These are phyloP conservation scores for Enteromius anoplus DNA, from an alignment of 2,797 vertebrate genomes.

Conservation along the genomic window DNA sequence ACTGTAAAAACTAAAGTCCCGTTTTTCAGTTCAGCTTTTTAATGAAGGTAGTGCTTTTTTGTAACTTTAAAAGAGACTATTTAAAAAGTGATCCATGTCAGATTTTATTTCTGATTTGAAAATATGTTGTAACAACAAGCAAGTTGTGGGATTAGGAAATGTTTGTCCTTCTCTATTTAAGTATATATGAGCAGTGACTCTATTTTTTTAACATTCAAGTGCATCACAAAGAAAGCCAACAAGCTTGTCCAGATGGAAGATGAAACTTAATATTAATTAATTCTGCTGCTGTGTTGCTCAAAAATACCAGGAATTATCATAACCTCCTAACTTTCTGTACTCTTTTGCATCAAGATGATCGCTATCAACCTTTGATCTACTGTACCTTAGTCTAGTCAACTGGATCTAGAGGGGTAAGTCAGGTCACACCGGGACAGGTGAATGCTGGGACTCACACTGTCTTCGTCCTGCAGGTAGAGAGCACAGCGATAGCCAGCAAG, in stretches of 20 bases:
- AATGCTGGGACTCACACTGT: slow-evolving; percentile 41
- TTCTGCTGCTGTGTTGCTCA: neutral
- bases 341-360: neutral
- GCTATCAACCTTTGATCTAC: neutral
- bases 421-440: slow-evolving; percentile 1
- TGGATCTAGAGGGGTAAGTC: slow-evolving; percentile 14
- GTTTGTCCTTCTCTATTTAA: neutral
- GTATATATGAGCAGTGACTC: neutral
- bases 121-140: neutral
- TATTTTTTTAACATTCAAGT: neutral
- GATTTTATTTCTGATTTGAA: neutral
- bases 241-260: neutral
- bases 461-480: slow-evolving; percentile 58
- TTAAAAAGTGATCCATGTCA: neutral
- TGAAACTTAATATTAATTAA: neutral
- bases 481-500: slow-evolving; percentile 46
- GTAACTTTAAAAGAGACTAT: neutral
- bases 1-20: neutral
- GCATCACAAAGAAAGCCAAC: neutral
- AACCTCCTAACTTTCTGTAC: neutral
- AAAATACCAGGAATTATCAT: neutral
- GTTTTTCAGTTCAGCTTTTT: neutral
- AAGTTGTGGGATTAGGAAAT: neutral
- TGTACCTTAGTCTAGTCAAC: neutral
- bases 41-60: neutral